A percentile compares a stretch with the other conserved stretches of the same genome.
phyloP scores from a whole-genome alignment of 1,140 invertebrate species.

The Spodoptera frugiperda region DNA sequence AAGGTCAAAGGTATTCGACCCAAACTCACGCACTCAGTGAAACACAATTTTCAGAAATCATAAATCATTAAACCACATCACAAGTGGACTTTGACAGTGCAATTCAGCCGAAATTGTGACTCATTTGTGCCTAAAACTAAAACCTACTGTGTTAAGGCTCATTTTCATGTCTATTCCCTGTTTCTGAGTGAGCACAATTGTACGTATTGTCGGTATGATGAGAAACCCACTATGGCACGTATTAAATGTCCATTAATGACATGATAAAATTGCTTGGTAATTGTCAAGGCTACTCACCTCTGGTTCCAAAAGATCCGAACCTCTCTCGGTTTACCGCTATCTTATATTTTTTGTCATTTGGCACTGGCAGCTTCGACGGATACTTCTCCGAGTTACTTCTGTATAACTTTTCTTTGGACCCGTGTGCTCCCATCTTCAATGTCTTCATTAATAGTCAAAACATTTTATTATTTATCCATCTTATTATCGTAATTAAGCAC shows the following conservation, averaged over 20 bases:
- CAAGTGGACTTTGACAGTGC: conserved; percentile 4
- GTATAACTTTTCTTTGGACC: conserved; percentile 89
- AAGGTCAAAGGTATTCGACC: conserved; percentile 43
- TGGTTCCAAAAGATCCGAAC: conserved; percentile 87
- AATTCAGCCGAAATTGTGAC: conserved; percentile 31
- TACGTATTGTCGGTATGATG: neutral
- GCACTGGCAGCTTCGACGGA: conserved; percentile 82
- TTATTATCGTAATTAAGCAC: conserved; percentile 51
- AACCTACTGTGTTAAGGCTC: neutral
- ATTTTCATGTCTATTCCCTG: neutral
- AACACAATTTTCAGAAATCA: conserved; percentile 33
- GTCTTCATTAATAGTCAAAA: conserved; percentile 71
- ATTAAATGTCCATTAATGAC: conserved; percentile 23
- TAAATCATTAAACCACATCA: conserved; percentile 35
- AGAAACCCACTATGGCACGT: conserved; percentile 5
- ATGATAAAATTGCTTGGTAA: conserved; percentile 51
- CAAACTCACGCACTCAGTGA: neutral
- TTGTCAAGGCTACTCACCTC: conserved; percentile 73
- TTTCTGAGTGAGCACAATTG: neutral
- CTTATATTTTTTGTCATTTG: conserved; percentile 85
- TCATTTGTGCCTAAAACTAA: conserved; percentile 4
- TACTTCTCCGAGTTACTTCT: conserved; percentile 87
- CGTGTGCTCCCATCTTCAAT: conserved; percentile 89
- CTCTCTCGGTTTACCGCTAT: conserved; percentile 84
- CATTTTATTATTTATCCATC: conserved; percentile 61